Evolutionary conservation across 2,888 invertebrate species (phyloP).

Genomic region (Lapara coniferarum): DNA sequence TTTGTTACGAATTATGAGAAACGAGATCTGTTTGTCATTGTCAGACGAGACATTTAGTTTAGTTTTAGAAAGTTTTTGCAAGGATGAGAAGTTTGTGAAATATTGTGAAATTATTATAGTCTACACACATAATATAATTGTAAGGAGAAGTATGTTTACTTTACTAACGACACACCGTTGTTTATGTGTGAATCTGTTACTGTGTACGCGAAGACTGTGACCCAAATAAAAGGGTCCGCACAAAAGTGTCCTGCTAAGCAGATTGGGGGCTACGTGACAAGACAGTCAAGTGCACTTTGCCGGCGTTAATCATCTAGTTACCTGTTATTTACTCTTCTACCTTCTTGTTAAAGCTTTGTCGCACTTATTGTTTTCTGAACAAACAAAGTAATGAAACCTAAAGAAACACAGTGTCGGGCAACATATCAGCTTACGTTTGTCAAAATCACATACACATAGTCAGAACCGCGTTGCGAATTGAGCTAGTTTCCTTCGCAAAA

Average conservation of each 20-base stretch:
- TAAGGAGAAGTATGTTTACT: constrained; percentile 47
- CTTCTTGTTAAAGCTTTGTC: not conserved
- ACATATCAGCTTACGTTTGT: too few species aligned
- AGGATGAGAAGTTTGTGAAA: not conserved
- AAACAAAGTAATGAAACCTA: not conserved
- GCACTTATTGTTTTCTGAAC: not conserved
- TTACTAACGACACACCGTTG: constrained; percentile 56
- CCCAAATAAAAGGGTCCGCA: constrained; percentile 70
- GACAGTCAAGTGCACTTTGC: constrained; percentile 56
- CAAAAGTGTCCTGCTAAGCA: constrained; percentile 77
- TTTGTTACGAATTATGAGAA: constrained; percentile 52
- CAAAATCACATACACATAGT: not conserved
- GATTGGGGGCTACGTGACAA: constrained; percentile 73
- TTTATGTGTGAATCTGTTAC: constrained; percentile 71
- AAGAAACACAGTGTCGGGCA: too few species aligned
- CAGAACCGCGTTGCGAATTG: not conserved
- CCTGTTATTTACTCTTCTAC: constrained; percentile 51
- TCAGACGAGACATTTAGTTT: constrained; percentile 33
- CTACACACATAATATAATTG: constrained; percentile 33
- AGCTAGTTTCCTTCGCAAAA: constrained; percentile 34
- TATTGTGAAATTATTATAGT: not conserved
- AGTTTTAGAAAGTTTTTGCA: constrained; percentile 24
- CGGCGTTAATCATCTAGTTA: constrained; percentile 63
- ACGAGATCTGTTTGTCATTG: constrained; percentile 51
- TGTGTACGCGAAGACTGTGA: constrained; percentile 66